A percentile compares a stretch with the other conserved stretches of the same genome.
Evolutionary conservation across 2,888 invertebrate genomes (phyloP).

Genomic region (Athalia circularis): DNA sequence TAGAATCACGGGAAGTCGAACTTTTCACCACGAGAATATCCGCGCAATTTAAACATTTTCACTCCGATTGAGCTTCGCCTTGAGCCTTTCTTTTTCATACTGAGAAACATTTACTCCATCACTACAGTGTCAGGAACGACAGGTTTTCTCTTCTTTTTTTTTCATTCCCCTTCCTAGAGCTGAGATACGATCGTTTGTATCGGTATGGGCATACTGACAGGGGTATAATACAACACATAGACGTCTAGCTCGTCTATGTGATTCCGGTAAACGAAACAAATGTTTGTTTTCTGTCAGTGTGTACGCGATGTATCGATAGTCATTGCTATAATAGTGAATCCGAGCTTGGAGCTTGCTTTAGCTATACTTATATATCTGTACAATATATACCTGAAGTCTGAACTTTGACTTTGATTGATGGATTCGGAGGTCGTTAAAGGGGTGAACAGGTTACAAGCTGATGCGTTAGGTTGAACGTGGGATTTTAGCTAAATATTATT

Average conservation of each 20-base stretch:
- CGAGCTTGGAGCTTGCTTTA: slow-evolving; percentile 14
- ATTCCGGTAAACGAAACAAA: slow-evolving; percentile 27
- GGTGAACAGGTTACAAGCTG: slow-evolving; percentile 14
- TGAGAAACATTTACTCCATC: slow-evolving; percentile 9
- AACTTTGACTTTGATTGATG: slow-evolving; percentile 42
- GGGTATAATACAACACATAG: background rate
- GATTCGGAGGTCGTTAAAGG: slow-evolving; percentile 34
- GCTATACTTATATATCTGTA: background rate
- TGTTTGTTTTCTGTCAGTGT: slow-evolving; percentile 23
- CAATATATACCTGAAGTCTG: slow-evolving; percentile 1
- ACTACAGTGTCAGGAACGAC: background rate
- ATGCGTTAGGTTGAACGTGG: slow-evolving; percentile 11
- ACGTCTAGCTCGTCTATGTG: background rate
- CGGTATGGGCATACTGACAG: background rate
- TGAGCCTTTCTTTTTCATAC: background rate
- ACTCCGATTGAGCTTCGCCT: too few relatives aligned
- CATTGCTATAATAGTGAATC: slow-evolving; percentile 21
- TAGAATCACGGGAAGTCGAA: too few relatives aligned
- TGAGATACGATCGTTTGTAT: background rate
- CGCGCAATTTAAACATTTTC: too few relatives aligned
- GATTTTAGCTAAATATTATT: slow-evolving; percentile 19
- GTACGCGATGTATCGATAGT: background rate
- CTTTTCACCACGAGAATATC: too few relatives aligned
- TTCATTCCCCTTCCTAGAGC: background rate
- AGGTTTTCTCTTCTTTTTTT: slow-evolving; percentile 10